These are phyloP conservation scores for Lerema accius DNA, from an alignment of 1,140 invertebrate genomes.

Conservation along the genomic window DNA sequence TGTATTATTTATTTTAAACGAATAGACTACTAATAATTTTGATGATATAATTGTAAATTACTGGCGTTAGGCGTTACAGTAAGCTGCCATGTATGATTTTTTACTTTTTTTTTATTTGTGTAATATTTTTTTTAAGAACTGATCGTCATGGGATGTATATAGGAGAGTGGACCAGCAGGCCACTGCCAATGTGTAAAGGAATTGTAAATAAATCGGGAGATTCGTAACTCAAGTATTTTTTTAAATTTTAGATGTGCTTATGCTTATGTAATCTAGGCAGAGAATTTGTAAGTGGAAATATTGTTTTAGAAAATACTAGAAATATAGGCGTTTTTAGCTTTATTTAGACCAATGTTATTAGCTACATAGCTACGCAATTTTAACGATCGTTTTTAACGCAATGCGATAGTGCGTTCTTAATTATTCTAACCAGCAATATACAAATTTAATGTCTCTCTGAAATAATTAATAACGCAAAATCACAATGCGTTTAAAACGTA, in stretches of 20 bases:
- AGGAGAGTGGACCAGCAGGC: constrained; percentile 52
- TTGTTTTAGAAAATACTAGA: too few species aligned
- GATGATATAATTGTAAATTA: constrained; percentile 2
- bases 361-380: too few species aligned
- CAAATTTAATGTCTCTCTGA: too few species aligned
- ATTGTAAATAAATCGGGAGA: constrained; percentile 47
- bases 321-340: too few species aligned
- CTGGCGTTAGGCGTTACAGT: constrained; percentile 16
- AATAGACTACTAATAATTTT: not conserved
- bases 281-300: too few species aligned
- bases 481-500: too few species aligned
- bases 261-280: too few species aligned
- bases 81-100: constrained; percentile 34
- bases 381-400: too few species aligned
- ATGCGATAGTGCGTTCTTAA: too few species aligned
- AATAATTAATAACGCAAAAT: too few species aligned
- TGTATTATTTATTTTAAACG: constrained; percentile 38
- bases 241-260: constrained; percentile 10
- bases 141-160: constrained; percentile 45
- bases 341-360: too few species aligned
- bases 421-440: too few species aligned
- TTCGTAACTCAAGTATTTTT: constrained; percentile 23
- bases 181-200: constrained; percentile 62
- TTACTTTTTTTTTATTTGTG: constrained; percentile 25
- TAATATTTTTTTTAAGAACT: constrained; percentile 5